phyloP scores from a whole-genome alignment of 2,888 invertebrate species.

The Protonemura montana region DNA sequence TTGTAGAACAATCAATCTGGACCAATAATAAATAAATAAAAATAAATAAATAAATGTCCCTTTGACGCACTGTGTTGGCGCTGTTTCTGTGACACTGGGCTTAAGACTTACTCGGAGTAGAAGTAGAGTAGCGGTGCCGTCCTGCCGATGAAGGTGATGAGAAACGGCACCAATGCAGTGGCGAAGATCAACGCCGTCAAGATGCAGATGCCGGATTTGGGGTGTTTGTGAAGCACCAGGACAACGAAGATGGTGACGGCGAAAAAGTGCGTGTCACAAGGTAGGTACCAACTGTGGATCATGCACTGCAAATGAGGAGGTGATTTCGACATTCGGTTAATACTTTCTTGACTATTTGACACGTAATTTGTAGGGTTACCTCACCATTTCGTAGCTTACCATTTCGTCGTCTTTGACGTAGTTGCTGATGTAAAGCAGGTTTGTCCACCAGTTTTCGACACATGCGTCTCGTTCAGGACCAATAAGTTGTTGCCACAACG shows the following conservation, averaged over 20 bases:
- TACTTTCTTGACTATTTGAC: too few relatives aligned
- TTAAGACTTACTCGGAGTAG: constrained; percentile 4
- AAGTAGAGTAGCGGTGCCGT: constrained; percentile 34
- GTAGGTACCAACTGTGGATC: constrained; percentile 72
- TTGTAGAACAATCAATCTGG: too few relatives aligned
- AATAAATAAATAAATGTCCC: too few relatives aligned
- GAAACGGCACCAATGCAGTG: constrained; percentile 63
- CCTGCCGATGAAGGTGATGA: constrained; percentile 59
- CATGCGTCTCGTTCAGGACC: constrained; percentile 63
- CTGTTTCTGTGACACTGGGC: too few relatives aligned
- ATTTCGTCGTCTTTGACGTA: constrained; percentile 66
- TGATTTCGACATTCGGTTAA: too few relatives aligned
- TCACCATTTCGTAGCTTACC: too few relatives aligned
- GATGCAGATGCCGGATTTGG: constrained; percentile 58
- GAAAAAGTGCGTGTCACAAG: constrained; percentile 76
- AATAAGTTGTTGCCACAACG: constrained; percentile 67
- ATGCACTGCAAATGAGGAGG: constrained; percentile 71
- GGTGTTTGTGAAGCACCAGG: constrained; percentile 53
- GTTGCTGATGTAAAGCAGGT: constrained; percentile 68
- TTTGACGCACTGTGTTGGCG: too few relatives aligned
- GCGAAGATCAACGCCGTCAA: constrained; percentile 57
- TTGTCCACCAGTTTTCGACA: constrained; percentile 70
- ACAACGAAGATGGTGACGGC: constrained; percentile 62
- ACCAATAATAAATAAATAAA: too few relatives aligned
- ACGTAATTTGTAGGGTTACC: too few relatives aligned